A percentile compares a stretch with the other conserved stretches of the same genome.
Evolutionary conservation across 2,113 vertebrate genomes (phyloP).

Genomic region (Peromyscus californicus): DNA sequence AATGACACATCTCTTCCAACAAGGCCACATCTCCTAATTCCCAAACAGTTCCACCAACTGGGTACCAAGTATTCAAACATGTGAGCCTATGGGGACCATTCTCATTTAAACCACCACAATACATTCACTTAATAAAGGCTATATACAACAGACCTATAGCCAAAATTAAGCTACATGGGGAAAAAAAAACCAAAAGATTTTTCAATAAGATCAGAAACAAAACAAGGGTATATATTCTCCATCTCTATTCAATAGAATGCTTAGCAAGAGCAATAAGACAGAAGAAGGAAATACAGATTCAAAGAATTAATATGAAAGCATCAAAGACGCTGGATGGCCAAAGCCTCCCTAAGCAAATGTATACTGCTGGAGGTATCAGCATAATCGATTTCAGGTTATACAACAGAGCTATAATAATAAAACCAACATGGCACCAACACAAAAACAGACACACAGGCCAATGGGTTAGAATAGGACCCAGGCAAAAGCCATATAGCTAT

Average conservation of each 20-base stretch:
- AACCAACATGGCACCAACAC: background rate
- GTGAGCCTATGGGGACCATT: background rate
- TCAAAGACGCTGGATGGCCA: background rate
- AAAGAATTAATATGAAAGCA: background rate
- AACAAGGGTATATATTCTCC: background rate
- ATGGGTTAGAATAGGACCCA: background rate
- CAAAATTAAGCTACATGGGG: background rate
- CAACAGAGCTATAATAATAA: background rate
- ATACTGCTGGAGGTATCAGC: background rate
- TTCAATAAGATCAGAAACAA: background rate
- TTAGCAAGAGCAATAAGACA: background rate
- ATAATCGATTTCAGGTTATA: background rate
- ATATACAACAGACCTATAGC: no score
- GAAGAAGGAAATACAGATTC: background rate
- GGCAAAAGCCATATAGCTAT: background rate
- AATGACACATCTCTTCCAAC: no score
- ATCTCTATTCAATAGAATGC: background rate
- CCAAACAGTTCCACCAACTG: background rate
- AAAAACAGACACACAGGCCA: background rate
- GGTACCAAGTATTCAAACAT: background rate
- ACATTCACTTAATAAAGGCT: background rate
- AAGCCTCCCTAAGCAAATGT: background rate
- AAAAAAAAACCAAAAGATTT: background rate
- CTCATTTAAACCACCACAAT: background rate
- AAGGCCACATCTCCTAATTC: background rate